These are phyloP conservation scores for rat (Rattus norvegicus) DNA, from an alignment of 2,113 vertebrate genomes.

Conservation along the genomic window GRCr8 NC_086022.1:147425501-147426000, in stretches of 20 bases:
- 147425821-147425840: background rate
- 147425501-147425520: background rate
- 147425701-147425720: background rate
- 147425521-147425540: background rate
- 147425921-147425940: background rate
- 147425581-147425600: background rate
- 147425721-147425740: background rate
- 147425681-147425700: background rate
- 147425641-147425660: background rate
- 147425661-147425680: background rate
- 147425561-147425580: background rate
- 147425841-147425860: background rate
- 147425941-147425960: background rate
- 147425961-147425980: background rate
- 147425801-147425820: background rate
- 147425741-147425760: background rate
- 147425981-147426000: background rate
- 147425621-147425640: background rate
- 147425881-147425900: too few relatives aligned
- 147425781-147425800: background rate
- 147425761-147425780: background rate
- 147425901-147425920: too few relatives aligned
- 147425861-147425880: background rate
- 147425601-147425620: background rate
- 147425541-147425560: background rate